Evolutionary conservation across 2,797 vertebrate species (phyloP).

Genomic region (Lates japonicus): DNA sequence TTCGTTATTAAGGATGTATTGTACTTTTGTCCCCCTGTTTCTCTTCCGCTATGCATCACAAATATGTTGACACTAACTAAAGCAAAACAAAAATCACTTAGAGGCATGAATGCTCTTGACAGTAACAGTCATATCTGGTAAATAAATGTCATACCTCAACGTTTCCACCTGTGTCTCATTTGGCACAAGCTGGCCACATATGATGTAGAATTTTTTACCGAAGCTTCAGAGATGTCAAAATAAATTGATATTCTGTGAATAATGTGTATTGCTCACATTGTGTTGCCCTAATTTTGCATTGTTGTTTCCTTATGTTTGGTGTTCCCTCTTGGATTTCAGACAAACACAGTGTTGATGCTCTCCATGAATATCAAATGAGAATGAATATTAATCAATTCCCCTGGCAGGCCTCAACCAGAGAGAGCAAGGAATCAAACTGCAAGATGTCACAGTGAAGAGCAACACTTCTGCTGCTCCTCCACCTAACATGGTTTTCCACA

Average conservation of each 20-base stretch:
- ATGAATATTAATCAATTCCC: slow-evolving; percentile 75
- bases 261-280: slow-evolving; percentile 32
- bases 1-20: background rate
- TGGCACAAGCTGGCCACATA: background rate
- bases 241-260: slow-evolving; percentile 36
- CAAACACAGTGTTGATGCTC: slow-evolving; percentile 58
- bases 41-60: slow-evolving; percentile 2
- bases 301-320: slow-evolving; percentile 56
- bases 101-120: background rate
- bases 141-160: background rate
- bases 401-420: slow-evolving; percentile 40
- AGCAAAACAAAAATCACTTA: slow-evolving; percentile 5
- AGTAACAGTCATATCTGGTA: background rate
- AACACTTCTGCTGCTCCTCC: slow-evolving; percentile 28
- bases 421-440: slow-evolving; percentile 48
- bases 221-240: slow-evolving; percentile 21
- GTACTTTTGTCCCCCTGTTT: background rate
- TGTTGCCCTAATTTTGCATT: slow-evolving; percentile 64
- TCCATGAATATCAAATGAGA: slow-evolving; percentile 70
- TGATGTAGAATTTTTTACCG: slow-evolving; percentile 7
- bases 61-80: background rate
- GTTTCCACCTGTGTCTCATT: background rate
- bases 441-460: slow-evolving; percentile 49
- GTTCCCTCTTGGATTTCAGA: slow-evolving; percentile 58
- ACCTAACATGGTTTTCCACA: slow-evolving; percentile 10